Conservation (phyloP, 2,888 invertebrate genomes). For the Alviniconcha strummeri region DNA sequence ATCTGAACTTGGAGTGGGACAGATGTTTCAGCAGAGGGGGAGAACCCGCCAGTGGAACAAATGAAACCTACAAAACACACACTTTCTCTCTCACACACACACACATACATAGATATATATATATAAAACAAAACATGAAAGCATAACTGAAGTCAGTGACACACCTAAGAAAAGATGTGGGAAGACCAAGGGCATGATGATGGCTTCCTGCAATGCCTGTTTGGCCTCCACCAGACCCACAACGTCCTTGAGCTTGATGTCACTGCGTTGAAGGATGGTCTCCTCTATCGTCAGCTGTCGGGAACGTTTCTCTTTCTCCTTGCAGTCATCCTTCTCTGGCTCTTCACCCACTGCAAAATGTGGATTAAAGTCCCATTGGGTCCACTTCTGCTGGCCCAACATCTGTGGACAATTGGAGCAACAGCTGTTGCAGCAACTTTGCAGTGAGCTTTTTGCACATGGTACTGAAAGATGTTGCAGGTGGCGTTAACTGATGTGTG, state of each 20-base stretch:
- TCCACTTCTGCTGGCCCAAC: neutral
- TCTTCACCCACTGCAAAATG: neutral
- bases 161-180: constrained; percentile 77
- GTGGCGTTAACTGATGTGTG: too few relatives aligned
- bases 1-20: too few relatives aligned
- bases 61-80: neutral
- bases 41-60: too few relatives aligned
- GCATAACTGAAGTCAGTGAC: neutral
- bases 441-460: neutral
- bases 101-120: too few relatives aligned
- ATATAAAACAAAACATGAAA: too few relatives aligned
- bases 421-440: too few relatives aligned
- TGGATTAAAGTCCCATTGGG: neutral
- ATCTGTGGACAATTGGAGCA: too few relatives aligned
- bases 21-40: too few relatives aligned
- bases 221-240: constrained; percentile 76
- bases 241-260: constrained; percentile 74
- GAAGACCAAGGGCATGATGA: constrained; percentile 76
- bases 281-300: constrained; percentile 57
- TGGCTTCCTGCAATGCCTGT: constrained; percentile 74
- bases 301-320: constrained; percentile 45
- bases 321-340: constrained; percentile 33
- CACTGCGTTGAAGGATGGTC: constrained; percentile 60
- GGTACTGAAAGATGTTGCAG: too few relatives aligned
- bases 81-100: neutral